phyloP scores from a whole-genome alignment of 2,888 invertebrate genomes.

The Pristionchus maxplancki region DNA sequence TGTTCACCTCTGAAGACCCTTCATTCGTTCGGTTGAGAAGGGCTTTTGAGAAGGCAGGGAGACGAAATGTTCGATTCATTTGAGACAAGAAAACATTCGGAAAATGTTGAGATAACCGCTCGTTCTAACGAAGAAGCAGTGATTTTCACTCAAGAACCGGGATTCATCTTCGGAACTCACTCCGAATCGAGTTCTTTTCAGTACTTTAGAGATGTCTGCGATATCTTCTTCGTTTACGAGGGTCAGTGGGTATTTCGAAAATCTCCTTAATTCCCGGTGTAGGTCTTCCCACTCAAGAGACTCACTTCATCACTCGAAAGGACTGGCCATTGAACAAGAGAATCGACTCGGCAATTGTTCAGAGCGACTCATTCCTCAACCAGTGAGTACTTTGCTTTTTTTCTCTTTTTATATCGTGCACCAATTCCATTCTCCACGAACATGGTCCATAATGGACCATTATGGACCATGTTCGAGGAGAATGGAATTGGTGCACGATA shows the following conservation, averaged over 20 bases:
- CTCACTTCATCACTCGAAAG: background rate
- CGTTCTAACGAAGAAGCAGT: background rate
- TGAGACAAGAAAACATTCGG: too few species aligned
- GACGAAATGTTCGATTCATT: background rate
- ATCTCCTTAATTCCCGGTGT: background rate
- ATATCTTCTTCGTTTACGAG: background rate
- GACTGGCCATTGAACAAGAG: background rate
- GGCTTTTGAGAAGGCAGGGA: background rate
- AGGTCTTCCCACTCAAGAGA: background rate
- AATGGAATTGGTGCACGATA: too few species aligned
- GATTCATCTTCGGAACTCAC: conserved; percentile 1
- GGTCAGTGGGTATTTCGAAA: background rate
- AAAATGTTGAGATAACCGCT: background rate
- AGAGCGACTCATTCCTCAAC: background rate
- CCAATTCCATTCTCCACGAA: too few species aligned
- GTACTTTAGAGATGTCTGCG: background rate
- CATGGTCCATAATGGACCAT: too few species aligned
- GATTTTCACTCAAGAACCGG: background rate
- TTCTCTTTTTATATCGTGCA: too few species aligned
- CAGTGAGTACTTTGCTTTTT: background rate
- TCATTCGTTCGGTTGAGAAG: background rate
- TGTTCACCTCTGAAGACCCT: background rate
- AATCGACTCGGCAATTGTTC: background rate
- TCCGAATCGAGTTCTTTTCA: conserved; percentile 8
- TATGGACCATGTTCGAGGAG: too few species aligned